phyloP scores from a whole-genome alignment of 2,888 invertebrate genomes.

The Colletes collaris region DNA sequence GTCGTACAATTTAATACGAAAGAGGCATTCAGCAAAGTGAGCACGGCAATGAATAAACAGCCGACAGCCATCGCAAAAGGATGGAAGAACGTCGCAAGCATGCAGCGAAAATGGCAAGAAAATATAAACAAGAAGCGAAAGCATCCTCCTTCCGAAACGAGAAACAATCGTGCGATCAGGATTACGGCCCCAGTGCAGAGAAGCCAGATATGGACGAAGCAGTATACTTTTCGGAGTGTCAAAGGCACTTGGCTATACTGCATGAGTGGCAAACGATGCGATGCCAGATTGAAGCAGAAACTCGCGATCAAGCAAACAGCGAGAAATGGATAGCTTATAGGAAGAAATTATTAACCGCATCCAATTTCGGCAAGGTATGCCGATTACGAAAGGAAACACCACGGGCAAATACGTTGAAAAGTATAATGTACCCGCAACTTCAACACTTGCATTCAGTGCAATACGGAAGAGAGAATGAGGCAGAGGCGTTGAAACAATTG shows the following conservation, averaged over 20 bases:
- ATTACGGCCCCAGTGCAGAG: conserved; percentile 7
- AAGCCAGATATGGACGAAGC: conserved; percentile 9
- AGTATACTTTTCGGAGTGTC: background rate
- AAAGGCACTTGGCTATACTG: too few species aligned
- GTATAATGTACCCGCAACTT: background rate
- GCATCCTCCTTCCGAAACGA: background rate
- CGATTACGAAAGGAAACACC: background rate
- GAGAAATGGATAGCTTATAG: conserved; percentile 1
- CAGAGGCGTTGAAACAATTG: background rate
- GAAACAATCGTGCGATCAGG: conserved; percentile 14
- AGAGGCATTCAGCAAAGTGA: background rate
- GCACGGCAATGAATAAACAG: background rate
- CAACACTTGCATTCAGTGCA: background rate
- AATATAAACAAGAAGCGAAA: background rate
- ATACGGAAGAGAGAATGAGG: conserved; percentile 3
- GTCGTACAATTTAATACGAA: conserved; percentile 4
- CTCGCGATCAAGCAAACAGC: background rate
- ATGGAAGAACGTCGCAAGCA: conserved; percentile 4
- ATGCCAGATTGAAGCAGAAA: too few species aligned
- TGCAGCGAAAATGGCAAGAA: background rate
- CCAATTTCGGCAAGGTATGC: conserved; percentile 16
- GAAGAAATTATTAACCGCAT: conserved; percentile 18
- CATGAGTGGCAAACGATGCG: too few species aligned
- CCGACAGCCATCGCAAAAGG: background rate
- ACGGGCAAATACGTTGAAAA: background rate